Base-by-base conservation (phyloP, 2,797 vertebrate genomes). In the Gila robusta region DNA sequence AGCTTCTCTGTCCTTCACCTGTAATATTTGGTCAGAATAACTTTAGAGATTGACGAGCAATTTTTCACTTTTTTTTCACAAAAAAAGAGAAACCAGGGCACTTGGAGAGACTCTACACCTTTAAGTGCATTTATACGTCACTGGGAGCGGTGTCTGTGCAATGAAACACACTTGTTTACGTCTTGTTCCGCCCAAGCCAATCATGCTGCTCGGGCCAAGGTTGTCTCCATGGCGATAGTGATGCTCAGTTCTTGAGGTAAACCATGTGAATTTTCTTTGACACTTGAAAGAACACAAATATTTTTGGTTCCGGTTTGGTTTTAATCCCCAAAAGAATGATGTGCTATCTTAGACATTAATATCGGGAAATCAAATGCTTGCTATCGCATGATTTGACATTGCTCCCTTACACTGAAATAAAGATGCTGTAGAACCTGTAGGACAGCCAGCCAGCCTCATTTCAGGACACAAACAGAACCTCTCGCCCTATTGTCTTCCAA, bases 171-270 rank as follows among this genome's bases (percentile, higher is more conserved):
- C 44, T 19, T 37, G 5, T 28, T 47, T 59, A 19, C 12, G 83
- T 67, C 56, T 71, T 76, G 21, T 70, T 70, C 28, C 8, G 28
- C 35, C 19, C 35, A 44, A 87, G 81, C 59, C 76, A 72, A 90
- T 88, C 71, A 21, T 23, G 54, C 12, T n/a, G 44, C 64, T 47
- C 21, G 52, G 85, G 90, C 90, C 93, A 94, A 94, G 93, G 93
- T 93, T 93, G 92, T 95, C 93, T 92, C 95, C 93, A 92, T 93
- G 84, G 94, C 81, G 93, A 94, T 93, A 47, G 64, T 21, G 89
- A 93, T 87, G 91, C 87, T 64, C 89, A 86, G 83, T 91, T 93
- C 90, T 92, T 91, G 91, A 92, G 89, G 90, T 90, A 83, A 54
- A 80, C 71, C 82, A 87, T 82, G 84, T 52, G 52, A 81, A 81